Evolutionary conservation across 1,140 invertebrate species (phyloP).

Genomic region (Drosophila sp.): DNA sequence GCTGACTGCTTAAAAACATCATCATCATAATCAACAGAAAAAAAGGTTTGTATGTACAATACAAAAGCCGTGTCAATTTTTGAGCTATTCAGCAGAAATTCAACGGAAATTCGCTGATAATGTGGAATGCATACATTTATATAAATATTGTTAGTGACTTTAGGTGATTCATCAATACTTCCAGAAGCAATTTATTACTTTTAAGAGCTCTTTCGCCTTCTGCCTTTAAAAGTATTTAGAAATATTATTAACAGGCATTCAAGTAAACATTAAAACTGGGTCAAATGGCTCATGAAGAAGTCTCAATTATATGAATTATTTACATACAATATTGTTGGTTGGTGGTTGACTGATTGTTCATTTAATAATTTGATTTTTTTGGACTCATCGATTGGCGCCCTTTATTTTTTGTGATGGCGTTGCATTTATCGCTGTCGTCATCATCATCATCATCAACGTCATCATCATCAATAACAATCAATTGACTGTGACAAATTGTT

Average conservation of each 20-base stretch:
- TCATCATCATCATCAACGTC: constrained; percentile 44
- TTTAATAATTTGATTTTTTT: neutral
- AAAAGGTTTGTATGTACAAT: constrained; percentile 29
- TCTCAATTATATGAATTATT: constrained; percentile 48
- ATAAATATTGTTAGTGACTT: neutral
- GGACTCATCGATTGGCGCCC: constrained; percentile 46
- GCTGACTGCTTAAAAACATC: constrained; percentile 37
- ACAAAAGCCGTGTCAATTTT: constrained; percentile 33
- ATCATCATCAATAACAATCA: constrained; percentile 73
- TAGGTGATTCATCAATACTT: constrained; percentile 44
- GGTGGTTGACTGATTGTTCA: neutral
- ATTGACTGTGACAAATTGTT: constrained; percentile 76
- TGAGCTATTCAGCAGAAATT: constrained; percentile 44
- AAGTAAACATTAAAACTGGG: constrained; percentile 36
- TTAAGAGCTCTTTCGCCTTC: neutral
- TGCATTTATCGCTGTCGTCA: neutral
- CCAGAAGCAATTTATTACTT: constrained; percentile 10
- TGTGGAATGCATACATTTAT: constrained; percentile 28
- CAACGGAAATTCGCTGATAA: constrained; percentile 57
- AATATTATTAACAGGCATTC: constrained; percentile 52
- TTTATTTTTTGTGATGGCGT: constrained; percentile 38
- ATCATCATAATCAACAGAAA: neutral
- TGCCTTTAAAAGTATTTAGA: constrained; percentile 10
- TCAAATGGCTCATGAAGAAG: constrained; percentile 57
- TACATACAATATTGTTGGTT: neutral